phyloP scores from a whole-genome alignment of 2,888 invertebrate genomes.

The Agriotes lineatus region DNA sequence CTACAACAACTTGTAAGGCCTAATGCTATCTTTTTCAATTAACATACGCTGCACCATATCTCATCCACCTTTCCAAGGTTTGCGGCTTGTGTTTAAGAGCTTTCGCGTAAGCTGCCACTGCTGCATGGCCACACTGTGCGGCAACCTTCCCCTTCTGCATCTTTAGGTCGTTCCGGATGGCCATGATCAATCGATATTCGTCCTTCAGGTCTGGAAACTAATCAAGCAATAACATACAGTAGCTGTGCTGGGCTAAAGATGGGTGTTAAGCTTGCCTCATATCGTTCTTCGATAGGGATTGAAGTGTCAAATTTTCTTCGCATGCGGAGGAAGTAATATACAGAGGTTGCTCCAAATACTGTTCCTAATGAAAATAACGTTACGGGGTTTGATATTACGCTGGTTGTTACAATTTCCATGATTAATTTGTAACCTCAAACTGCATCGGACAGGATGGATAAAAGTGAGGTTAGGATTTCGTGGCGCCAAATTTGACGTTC shows the following conservation, averaged over 20 bases:
- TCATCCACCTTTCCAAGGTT: conserved; percentile 71
- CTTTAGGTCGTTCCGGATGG: conserved; percentile 89
- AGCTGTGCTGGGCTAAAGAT: not conserved
- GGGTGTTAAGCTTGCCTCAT: conserved; percentile 53
- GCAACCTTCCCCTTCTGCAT: conserved; percentile 97
- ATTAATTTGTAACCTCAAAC: no score
- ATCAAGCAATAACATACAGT: no score
- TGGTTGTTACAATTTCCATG: conserved; percentile 25
- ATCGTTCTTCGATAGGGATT: conserved; percentile 57
- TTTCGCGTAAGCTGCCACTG: conserved; percentile 86
- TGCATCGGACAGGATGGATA: no score
- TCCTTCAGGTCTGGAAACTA: conserved; percentile 62
- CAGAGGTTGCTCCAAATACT: conserved; percentile 57
- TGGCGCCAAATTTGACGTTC: no score
- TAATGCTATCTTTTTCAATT: not conserved
- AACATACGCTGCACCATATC: conserved; percentile 50
- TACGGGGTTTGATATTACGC: conserved; percentile 38
- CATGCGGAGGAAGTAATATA: conserved; percentile 55
- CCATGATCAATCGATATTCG: conserved; percentile 85
- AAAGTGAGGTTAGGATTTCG: no score
- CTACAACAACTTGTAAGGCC: conserved; percentile 47
- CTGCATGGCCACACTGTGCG: conserved; percentile 95
- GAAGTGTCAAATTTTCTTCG: conserved; percentile 34
- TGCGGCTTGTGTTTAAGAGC: conserved; percentile 74
- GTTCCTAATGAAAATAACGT: conserved; percentile 60